These are phyloP conservation scores for Burhinus oedicnemus DNA, from an alignment of 2,113 vertebrate species.

Conservation along the genomic window DNA sequence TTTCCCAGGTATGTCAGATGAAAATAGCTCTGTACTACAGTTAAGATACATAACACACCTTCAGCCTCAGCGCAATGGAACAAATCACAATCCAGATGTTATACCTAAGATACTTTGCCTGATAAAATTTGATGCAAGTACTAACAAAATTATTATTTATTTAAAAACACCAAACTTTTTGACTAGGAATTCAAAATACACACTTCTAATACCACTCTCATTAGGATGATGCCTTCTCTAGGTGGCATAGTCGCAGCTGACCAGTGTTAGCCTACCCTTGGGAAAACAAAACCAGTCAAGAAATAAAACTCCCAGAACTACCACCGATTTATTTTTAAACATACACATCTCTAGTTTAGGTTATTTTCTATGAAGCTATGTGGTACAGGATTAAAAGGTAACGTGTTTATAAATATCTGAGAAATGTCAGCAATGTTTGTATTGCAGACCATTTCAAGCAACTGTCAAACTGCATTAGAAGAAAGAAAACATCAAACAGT, in stretches of 20 bases:
- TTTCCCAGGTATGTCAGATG: background rate
- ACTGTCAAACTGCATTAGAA: background rate
- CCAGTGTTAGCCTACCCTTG: background rate
- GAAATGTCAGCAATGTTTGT: background rate
- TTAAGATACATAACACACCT: background rate
- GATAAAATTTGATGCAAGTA: background rate
- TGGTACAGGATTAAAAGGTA: background rate
- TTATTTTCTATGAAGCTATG: background rate
- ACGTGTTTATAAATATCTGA: background rate
- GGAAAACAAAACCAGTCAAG: background rate
- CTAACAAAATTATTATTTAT: background rate
- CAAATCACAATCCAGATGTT: background rate
- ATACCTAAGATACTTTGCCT: background rate
- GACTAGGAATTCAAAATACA: background rate
- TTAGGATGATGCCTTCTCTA: background rate
- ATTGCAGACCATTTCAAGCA: background rate
- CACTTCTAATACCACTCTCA: background rate
- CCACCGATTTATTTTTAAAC: background rate
- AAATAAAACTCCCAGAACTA: background rate
- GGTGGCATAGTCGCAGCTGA: background rate
- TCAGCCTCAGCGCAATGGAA: background rate
- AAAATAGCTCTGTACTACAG: background rate
- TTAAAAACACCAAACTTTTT: background rate
- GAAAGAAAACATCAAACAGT: background rate
- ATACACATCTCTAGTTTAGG: background rate